Conservation (phyloP, 1,140 invertebrate species). For the Lepidotrigona ventralis region DNA sequence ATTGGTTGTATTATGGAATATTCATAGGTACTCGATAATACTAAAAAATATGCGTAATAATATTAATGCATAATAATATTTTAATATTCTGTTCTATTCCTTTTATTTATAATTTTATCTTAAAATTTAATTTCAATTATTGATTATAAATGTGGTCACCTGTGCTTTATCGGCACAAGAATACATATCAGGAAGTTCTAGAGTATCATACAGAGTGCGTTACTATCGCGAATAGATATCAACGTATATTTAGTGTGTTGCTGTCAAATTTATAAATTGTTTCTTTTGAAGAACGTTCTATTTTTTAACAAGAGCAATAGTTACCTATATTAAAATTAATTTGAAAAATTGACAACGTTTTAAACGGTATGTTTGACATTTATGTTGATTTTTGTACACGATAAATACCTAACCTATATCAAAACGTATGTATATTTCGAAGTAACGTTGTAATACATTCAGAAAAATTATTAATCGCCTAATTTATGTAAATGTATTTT, state of each 20-base stretch:
- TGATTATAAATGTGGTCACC: not conserved
- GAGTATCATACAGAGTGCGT: conserved; percentile 15
- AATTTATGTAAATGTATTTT: not conserved
- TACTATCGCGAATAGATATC: conserved; percentile 9
- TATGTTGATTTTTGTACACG: not conserved
- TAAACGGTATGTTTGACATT: not conserved
- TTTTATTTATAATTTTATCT: too few species aligned
- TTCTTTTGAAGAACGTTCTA: not conserved
- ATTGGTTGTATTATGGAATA: too few species aligned
- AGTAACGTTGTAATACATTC: not conserved
- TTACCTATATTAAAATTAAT: not conserved
- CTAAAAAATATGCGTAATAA: too few species aligned
- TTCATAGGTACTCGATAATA: too few species aligned
- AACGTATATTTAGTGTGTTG: not conserved
- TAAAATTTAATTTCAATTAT: not conserved
- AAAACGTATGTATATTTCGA: not conserved
- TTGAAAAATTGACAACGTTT: not conserved
- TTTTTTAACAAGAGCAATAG: not conserved
- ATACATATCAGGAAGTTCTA: not conserved
- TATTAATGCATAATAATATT: too few species aligned
- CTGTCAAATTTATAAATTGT: conserved; percentile 29
- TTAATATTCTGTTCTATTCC: too few species aligned
- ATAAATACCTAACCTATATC: conserved; percentile 10
- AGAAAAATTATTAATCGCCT: not conserved
- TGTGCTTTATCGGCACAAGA: not conserved